Evolutionary conservation across 2,113 vertebrate species (phyloP).

Genomic region (Hepsetus odoe): DNA sequence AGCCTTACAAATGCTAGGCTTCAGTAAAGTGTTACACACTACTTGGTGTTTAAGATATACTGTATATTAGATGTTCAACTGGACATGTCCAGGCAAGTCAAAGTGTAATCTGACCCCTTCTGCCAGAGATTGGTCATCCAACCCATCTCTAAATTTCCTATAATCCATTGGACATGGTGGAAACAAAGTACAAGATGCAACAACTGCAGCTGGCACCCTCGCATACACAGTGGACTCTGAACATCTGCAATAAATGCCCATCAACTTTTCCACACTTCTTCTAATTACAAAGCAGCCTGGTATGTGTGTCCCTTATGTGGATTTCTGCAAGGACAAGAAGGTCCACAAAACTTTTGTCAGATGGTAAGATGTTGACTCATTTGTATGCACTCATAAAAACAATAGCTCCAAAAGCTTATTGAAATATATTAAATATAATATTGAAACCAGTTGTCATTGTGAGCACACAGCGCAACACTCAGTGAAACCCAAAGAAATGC

Average conservation of each 20-base stretch:
- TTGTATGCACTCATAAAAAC: background rate
- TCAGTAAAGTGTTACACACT: too few relatives aligned
- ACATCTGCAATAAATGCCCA: constrained; percentile 46
- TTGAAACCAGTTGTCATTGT: too few relatives aligned
- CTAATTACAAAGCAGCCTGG: constrained; percentile 32
- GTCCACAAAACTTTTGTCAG: background rate
- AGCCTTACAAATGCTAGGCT: too few relatives aligned
- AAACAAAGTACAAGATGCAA: constrained; percentile 55
- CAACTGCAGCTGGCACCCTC: constrained; percentile 50
- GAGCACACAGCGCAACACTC: too few relatives aligned
- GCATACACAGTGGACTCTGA: constrained; percentile 21
- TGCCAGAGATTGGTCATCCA: constrained; percentile 30
- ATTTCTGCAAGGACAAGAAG: background rate
- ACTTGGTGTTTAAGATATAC: too few relatives aligned
- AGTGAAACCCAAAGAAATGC: too few relatives aligned
- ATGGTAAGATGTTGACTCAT: constrained; percentile 30
- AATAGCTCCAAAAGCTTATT: too few relatives aligned
- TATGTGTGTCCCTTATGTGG: constrained; percentile 5
- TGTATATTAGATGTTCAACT: background rate
- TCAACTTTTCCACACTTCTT: constrained; percentile 33
- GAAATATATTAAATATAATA: too few relatives aligned
- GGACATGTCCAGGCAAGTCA: constrained; percentile 44
- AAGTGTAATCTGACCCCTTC: constrained; percentile 50
- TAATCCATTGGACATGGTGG: constrained; percentile 56
- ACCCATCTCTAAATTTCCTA: constrained; percentile 45